phyloP scores from a whole-genome alignment of 1,140 invertebrate genomes.

The Anastrepha obliqua region DNA sequence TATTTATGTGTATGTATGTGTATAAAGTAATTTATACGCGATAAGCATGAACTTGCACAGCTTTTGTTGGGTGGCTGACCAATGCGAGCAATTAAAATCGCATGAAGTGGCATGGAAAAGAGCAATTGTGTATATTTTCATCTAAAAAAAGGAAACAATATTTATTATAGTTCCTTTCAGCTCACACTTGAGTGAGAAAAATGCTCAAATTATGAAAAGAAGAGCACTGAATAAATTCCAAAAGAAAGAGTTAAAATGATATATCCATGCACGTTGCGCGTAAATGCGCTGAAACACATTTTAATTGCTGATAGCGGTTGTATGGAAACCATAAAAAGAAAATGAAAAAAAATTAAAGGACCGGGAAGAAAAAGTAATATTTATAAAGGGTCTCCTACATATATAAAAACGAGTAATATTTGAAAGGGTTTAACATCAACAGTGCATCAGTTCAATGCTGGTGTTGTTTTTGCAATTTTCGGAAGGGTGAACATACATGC shows the following conservation, averaged over 20 bases:
- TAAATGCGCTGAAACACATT: conserved; percentile 4
- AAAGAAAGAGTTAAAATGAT: neutral
- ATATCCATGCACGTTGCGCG: neutral
- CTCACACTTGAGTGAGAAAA: neutral
- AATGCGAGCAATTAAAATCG: conserved; percentile 29
- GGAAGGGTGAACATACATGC: neutral
- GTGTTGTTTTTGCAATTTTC: no score
- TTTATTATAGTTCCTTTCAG: neutral
- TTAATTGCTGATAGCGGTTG: neutral
- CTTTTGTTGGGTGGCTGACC: neutral
- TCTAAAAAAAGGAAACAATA: neutral
- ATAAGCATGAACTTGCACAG: neutral
- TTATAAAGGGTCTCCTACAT: neutral
- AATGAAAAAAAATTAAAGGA: neutral
- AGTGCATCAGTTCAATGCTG: no score
- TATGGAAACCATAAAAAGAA: neutral
- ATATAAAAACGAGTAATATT: no score
- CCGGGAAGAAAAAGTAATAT: neutral
- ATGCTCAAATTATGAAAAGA: neutral
- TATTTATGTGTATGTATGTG: neutral
- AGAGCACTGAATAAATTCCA: neutral
- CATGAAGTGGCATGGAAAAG: conserved; percentile 42
- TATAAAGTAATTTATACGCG: neutral
- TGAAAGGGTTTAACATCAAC: no score
- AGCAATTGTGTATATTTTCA: neutral